These are phyloP conservation scores for Lacerta agilis DNA, from an alignment of 2,797 vertebrate species.

Conservation along the genomic window DNA sequence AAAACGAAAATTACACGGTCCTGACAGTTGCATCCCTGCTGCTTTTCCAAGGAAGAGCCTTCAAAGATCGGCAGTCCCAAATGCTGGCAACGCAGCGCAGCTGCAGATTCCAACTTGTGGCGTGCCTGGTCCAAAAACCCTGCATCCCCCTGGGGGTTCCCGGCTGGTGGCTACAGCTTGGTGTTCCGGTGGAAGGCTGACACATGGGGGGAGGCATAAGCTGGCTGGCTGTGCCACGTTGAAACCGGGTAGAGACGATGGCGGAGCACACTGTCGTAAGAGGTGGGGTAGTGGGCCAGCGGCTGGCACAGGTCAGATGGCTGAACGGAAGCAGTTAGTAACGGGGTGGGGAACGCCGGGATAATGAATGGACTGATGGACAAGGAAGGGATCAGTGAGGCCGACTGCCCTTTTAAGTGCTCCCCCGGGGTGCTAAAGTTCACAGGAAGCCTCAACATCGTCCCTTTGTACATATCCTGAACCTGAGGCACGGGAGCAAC, in stretches of 20 bases:
- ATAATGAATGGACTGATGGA: conserved; percentile 74
- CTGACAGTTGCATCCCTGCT: neutral
- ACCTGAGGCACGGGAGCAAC: conserved; percentile 65
- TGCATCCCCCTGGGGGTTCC: too few relatives aligned
- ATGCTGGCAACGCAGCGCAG: rapidly evolving
- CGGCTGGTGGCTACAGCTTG: conserved; percentile 71
- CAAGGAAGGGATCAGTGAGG: conserved; percentile 38
- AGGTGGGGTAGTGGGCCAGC: conserved; percentile 37
- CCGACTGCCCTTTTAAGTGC: conserved; percentile 62
- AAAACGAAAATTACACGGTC: neutral
- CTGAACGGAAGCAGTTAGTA: conserved; percentile 75
- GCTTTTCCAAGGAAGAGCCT: neutral
- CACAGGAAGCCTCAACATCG: conserved; percentile 71
- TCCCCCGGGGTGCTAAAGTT: conserved; percentile 71
- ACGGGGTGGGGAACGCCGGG: conserved; percentile 79
- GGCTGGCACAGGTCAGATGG: conserved; percentile 76
- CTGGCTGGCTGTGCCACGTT: conserved; percentile 76
- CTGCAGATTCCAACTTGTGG: neutral
- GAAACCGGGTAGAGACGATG: conserved; percentile 78
- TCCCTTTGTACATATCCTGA: conserved; percentile 64
- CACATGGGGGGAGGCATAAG: conserved; percentile 74
- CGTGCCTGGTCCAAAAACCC: rapidly evolving
- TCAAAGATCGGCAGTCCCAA: neutral
- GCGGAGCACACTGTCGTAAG: conserved; percentile 75
- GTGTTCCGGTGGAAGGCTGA: conserved; percentile 77